Evolutionary conservation across 2,113 vertebrate genomes (phyloP).

Genomic region (Danionella cerebrum): DNA sequence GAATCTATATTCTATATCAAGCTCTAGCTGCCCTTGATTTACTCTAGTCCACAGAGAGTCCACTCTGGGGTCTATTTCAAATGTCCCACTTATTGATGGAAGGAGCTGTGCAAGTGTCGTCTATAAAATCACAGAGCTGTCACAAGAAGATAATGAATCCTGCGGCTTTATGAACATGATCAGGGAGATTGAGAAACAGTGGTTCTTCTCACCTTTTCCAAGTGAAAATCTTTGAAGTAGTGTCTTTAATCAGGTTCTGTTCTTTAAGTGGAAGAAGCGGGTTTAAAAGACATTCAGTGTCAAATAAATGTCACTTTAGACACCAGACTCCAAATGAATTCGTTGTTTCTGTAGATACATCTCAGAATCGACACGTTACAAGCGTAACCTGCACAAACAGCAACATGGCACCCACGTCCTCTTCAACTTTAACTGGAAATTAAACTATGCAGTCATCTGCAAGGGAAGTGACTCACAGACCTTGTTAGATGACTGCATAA

Average conservation of each 20-base stretch:
- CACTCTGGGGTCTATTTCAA: slow-evolving; percentile 17
- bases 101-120: background rate
- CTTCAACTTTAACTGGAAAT: background rate
- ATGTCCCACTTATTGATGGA: slow-evolving; percentile 32
- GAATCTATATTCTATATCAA: slow-evolving; percentile 25
- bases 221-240: background rate
- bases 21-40: slow-evolving; percentile 28
- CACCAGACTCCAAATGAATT: background rate
- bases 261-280: background rate
- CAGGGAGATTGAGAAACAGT: no score
- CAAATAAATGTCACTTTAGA: background rate
- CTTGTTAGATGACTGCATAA: no score
- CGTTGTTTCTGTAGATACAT: background rate
- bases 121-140: background rate
- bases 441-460: background rate
- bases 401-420: background rate
- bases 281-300: slow-evolving; percentile 14
- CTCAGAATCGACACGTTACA: background rate
- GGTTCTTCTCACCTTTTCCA: no score
- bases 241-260: background rate
- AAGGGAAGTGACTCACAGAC: background rate
- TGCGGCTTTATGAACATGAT: background rate
- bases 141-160: background rate
- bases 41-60: slow-evolving; percentile 28
- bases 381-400: background rate